Base-by-base conservation (phyloP, 2,797 vertebrate species). In the Acanthis flammea region DNA sequence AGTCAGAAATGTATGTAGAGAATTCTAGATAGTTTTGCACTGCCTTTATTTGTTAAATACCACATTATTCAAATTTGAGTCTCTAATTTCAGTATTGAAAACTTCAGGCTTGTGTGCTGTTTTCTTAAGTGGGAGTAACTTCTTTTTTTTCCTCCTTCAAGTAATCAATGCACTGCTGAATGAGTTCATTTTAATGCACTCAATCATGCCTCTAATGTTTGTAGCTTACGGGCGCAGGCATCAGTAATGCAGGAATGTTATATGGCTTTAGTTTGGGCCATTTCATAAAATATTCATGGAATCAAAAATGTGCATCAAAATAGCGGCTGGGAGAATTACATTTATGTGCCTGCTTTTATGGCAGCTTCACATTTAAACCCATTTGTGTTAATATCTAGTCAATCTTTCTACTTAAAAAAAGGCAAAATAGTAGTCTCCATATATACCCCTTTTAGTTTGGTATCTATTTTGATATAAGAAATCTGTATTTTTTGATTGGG, bases 181-280 rank as follows among this genome's bases (percentile, higher is more conserved):
- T 98, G 98, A 98, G 98, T 99, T 99, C 98, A 99, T 99, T 99
- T 99, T 98, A 99, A 99, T 98, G 98, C 98, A 98, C 98, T 99
- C 98, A 99, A 99, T 99, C 98, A 98, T 98, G 98, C 97, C 98
- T 98, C 98, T 99, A 99, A 99, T 99, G 99, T 99, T 99, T 98
- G 98, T 99, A 98, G 99, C 98, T 99, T 98, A 98, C 98, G 98
- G 98, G 98, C 98, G 98, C 98, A 98, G 97, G 98, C 98, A 98
- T 99, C 98, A 98, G 98, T 99, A 99, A 99, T 99, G 98, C 98
- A 98, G 98, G 98, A 99, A 98, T 99, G 98, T 99, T 99, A 99
- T 98, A 98, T 99, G 98, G 98, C 98, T 98, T 98, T 98, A 98
- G 98, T 99, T 99, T 99, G 98, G 98, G 98, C 98, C 98, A 99